Evolutionary conservation across 2,888 invertebrate genomes (phyloP), one percentile per base, ranked within the genome.

Genomic region (Perdita meconis): DNA sequence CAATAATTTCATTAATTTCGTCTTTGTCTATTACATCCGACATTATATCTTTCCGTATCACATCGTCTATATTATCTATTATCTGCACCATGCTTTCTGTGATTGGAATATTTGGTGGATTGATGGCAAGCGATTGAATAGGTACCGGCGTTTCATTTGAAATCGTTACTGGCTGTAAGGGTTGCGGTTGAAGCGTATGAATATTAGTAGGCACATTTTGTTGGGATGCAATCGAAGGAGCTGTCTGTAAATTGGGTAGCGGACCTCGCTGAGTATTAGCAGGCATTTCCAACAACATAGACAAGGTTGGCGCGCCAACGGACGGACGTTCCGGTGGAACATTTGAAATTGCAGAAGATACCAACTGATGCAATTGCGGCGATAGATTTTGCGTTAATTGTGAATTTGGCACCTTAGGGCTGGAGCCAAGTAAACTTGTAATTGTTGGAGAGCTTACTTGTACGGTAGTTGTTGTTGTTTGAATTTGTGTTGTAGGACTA

Each of bases 271-370:
- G 92, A 10, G 89, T 87, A 79, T 92, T 93, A 0, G 93, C 91
- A 6, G 93, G 92, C 70, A 92, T 89, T 74, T 93, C 96, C 6
- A 96, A 91, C 10, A 96, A 92, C 94, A 96, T 95, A 0, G 96
- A 96, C 0, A 96, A 92, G 0, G 96, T 96, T 0, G 96, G 96
- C 0, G 96, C 96, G 0, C 95, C 95, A 65, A 94, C 94, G 0
- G 95, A 95, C 0, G 95, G 95, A 1, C 95, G 94, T 47, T 94
- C 92, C 0, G 93, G 59, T 30, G 79, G 68, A 26, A 83, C 74
- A 66, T 79, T 87, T 24, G 82, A 90, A 55, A 94, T 93, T 8
- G 93, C 92, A 44, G 92, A 92, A 13, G 93, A 92, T 4, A 94
- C 93, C 38, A 94, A 81, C 66, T 94, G 94, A 83, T 94, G 94